Evolutionary conservation across 2,797 vertebrate genomes (phyloP).

Genomic region (Adelosebastes latens): DNA sequence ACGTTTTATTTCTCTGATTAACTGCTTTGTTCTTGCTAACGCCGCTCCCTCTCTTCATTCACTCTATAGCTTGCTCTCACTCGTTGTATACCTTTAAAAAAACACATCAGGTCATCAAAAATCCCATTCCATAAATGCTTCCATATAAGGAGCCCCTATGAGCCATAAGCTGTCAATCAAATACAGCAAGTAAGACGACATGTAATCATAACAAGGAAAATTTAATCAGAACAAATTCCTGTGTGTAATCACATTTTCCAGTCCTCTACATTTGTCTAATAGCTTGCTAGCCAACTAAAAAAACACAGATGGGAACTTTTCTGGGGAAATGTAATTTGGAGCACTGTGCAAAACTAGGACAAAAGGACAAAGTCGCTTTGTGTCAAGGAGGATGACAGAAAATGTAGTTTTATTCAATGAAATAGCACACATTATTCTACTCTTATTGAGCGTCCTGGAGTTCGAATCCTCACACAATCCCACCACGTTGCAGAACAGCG

Average conservation of each 20-base stretch:
- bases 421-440: neutral
- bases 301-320: neutral
- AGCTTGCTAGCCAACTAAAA: neutral
- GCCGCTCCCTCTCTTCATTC: neutral
- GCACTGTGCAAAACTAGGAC: conserved; percentile 3
- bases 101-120: neutral
- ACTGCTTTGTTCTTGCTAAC: neutral
- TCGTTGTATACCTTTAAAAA: neutral
- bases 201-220: neutral
- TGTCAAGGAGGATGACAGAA: neutral
- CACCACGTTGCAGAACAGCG: neutral
- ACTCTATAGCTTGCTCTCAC: neutral
- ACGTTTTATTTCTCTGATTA: neutral
- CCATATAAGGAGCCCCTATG: neutral
- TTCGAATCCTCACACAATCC: neutral
- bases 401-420: neutral
- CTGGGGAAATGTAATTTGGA: conserved; percentile 17
- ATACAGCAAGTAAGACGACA: neutral
- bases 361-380: conserved; percentile 19
- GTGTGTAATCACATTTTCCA: neutral
- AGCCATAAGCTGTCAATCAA: neutral
- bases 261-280: conserved; percentile 4
- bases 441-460: neutral
- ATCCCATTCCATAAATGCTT: neutral
- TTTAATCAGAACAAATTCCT: neutral